Percentiles rank a stretch among this genome's conserved stretches.
Conservation (phyloP, 2,888 invertebrate genomes). For the Pterostichus niger region DNA sequence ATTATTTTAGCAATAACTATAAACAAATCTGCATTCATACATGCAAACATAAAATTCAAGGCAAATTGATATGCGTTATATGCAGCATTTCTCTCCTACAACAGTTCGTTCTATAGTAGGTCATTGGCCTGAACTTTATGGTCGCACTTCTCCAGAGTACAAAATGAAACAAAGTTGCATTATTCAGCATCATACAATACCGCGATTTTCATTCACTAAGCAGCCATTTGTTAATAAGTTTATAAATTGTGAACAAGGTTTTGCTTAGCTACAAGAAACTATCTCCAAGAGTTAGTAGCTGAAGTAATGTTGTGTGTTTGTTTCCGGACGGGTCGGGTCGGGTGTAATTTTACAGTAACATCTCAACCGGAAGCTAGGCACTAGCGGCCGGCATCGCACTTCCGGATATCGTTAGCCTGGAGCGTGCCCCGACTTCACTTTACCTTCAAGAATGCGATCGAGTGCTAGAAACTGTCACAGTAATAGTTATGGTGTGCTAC, state of each 20-base stretch:
- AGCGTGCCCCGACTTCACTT: conserved; percentile 60
- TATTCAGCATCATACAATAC: conserved; percentile 14
- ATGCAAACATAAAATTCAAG: conserved; percentile 7
- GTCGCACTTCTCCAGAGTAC: not conserved
- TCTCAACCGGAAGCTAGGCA: conserved; percentile 40
- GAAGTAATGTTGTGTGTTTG: conserved; percentile 36
- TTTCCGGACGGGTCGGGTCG: conserved; percentile 29
- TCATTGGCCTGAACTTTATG: conserved; percentile 28
- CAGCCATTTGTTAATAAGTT: conserved; percentile 27
- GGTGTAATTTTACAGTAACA: conserved; percentile 58
- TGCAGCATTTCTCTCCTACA: conserved; percentile 24
- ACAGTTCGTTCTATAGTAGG: conserved; percentile 2
- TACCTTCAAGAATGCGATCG: conserved; percentile 1
- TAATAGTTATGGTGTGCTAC: not conserved
- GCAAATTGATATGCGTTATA: conserved; percentile 11
- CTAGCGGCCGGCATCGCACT: conserved; percentile 52
- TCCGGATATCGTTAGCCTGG: conserved; percentile 65
- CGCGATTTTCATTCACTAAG: conserved; percentile 18
- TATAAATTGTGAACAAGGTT: conserved; percentile 3
- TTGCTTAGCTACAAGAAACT: not conserved
- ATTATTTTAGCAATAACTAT: conserved; percentile 15
- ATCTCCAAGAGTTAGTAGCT: conserved; percentile 11
- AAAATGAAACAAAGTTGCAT: conserved; percentile 33
- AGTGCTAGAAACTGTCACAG: conserved; percentile 1
- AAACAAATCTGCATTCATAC: not conserved